Conservation (phyloP, 2,797 vertebrate species). For the Pipistrellus pygmaeus region DNA sequence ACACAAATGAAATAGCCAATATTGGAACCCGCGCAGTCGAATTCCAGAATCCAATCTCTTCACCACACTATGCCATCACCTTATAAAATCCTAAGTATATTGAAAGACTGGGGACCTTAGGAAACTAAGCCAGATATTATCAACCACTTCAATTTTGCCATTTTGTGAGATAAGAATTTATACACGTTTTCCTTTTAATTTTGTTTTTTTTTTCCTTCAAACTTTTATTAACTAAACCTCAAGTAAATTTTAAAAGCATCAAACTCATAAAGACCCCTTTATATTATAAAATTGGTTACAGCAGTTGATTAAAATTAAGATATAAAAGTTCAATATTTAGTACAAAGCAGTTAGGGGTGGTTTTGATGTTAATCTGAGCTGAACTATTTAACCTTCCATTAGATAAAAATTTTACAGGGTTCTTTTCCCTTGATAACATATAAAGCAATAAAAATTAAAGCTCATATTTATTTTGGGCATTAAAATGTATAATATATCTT, state of each 20-base stretch:
- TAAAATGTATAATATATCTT: slow-evolving; percentile 18
- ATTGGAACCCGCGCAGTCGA: not conserved
- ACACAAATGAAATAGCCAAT: not conserved
- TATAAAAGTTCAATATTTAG: slow-evolving; percentile 30
- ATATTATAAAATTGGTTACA: not conserved
- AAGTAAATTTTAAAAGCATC: not conserved
- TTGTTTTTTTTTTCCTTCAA: not conserved
- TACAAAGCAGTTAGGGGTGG: slow-evolving; percentile 13
- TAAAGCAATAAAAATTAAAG: slow-evolving; percentile 74
- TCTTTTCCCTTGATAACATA: slow-evolving; percentile 56
- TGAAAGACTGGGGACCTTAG: not conserved
- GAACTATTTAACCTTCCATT: slow-evolving; percentile 64
- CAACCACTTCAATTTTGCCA: not conserved
- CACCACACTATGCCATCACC: not conserved
- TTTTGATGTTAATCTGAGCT: slow-evolving; percentile 58
- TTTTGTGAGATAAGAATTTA: not conserved
- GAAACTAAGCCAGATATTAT: not conserved
- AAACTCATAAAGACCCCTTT: slow-evolving; percentile 22
- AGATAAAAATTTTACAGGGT: slow-evolving; percentile 68
- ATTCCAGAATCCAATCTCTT: not conserved
- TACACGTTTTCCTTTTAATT: not conserved
- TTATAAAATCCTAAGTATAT: not conserved
- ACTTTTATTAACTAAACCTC: not conserved
- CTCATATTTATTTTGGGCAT: slow-evolving; percentile 62
- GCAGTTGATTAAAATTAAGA: slow-evolving; percentile 38